These are phyloP conservation scores for Spatulosminthurus flaviceps DNA, from an alignment of 2,888 invertebrate genomes.

Conservation along the genomic window DNA sequence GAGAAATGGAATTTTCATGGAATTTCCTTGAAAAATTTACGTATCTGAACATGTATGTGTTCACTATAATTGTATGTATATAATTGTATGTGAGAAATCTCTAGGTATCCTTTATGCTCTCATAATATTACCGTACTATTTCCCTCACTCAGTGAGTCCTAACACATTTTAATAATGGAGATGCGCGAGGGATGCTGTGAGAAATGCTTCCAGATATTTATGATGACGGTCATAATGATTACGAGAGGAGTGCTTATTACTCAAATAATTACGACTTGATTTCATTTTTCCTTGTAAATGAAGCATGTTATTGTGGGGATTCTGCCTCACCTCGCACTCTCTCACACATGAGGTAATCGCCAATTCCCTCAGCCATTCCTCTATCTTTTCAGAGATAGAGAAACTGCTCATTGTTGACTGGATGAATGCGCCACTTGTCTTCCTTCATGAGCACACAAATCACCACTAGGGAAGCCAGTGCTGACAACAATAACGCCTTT, in stretches of 20 bases:
- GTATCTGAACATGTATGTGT: background rate
- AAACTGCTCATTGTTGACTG: constrained; percentile 7
- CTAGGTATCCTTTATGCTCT: no score
- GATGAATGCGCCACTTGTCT: constrained; percentile 35
- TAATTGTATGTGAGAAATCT: no score
- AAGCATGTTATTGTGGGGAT: constrained; percentile 13
- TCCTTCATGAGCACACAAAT: constrained; percentile 54
- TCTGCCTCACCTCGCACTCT: constrained; percentile 25
- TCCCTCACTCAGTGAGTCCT: background rate
- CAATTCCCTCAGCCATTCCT: background rate
- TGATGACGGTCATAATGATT: constrained; percentile 16
- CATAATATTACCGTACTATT: no score
- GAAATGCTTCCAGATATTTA: constrained; percentile 26
- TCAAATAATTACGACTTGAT: constrained; percentile 17
- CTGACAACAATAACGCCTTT: constrained; percentile 60
- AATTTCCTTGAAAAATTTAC: background rate
- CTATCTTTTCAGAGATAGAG: background rate
- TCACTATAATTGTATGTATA: no score
- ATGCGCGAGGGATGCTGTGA: background rate
- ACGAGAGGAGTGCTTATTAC: constrained; percentile 9
- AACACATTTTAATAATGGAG: background rate
- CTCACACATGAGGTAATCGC: constrained; percentile 15
- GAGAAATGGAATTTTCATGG: background rate
- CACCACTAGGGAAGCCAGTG: constrained; percentile 49
- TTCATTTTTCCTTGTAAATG: constrained; percentile 33